Evolutionary conservation across 2,797 vertebrate species (phyloP).

Genomic region (Helicolenus hilgendorfi): DNA sequence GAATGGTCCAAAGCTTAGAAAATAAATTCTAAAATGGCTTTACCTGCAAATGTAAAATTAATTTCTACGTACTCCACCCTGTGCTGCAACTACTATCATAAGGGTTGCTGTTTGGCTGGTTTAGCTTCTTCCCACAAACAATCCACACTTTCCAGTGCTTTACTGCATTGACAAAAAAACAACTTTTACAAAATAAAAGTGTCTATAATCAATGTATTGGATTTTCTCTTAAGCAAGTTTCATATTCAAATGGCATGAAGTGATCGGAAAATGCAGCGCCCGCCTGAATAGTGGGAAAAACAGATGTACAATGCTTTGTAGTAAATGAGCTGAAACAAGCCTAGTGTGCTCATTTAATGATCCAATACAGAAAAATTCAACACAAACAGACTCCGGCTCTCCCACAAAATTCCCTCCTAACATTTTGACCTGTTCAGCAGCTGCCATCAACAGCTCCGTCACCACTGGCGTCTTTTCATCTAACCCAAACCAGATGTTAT

Average conservation of each 20-base stretch:
- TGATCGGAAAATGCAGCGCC: neutral
- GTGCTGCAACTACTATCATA: neutral
- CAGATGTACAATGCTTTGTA: neutral
- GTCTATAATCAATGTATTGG: neutral
- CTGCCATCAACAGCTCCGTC: neutral
- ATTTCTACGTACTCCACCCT: neutral
- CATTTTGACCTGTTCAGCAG: neutral
- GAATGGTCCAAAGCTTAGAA: neutral
- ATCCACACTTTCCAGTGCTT: neutral
- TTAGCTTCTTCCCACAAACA: neutral
- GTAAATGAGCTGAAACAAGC: neutral
- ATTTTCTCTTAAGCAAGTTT: neutral
- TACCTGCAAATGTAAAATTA: neutral
- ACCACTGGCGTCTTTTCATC: rapidly evolving
- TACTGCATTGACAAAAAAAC: neutral
- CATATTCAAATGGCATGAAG: neutral
- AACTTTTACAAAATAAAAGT: neutral
- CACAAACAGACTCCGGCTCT: neutral
- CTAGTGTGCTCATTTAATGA: neutral
- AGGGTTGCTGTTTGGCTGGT: neutral
- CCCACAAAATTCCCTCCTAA: neutral
- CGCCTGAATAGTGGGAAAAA: neutral
- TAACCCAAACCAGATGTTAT: neutral
- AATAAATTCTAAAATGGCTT: neutral
- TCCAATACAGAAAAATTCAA: neutral